Evolutionary conservation across 2,888 invertebrate species (phyloP).

Genomic region (Scrobipalpa costella): DNA sequence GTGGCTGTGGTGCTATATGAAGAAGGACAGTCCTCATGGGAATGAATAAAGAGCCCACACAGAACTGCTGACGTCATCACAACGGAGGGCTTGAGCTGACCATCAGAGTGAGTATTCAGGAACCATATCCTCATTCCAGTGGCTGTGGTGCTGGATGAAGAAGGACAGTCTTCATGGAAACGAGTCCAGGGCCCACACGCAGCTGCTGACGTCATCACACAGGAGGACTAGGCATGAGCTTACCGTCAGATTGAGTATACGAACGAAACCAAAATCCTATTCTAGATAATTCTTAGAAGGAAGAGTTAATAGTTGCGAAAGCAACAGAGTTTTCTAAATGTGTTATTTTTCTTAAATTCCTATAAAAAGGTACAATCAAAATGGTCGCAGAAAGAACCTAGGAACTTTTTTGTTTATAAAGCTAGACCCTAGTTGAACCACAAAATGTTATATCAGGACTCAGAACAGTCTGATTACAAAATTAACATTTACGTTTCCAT

Average conservation of each 20-base stretch:
- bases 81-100: conserved; percentile 69
- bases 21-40: conserved; percentile 58
- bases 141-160: conserved; percentile 82
- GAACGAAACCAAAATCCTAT: too few relatives aligned
- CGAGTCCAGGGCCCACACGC: conserved; percentile 76
- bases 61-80: conserved; percentile 77
- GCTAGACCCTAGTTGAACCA: too few relatives aligned
- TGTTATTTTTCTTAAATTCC: too few relatives aligned
- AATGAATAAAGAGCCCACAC: conserved; percentile 76
- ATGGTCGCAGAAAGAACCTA: too few relatives aligned
- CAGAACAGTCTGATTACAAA: too few relatives aligned
- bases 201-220: conserved; percentile 77
- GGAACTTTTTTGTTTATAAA: too few relatives aligned
- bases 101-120: conserved; percentile 56
- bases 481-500: too few relatives aligned
- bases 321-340: too few relatives aligned
- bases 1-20: conserved; percentile 83
- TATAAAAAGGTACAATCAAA: too few relatives aligned
- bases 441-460: too few relatives aligned
- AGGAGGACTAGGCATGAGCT: conserved; percentile 67
- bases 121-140: conserved; percentile 86
- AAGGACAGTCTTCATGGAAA: conserved; percentile 61
- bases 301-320: too few relatives aligned
- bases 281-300: too few relatives aligned
- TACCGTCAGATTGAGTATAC: conserved; percentile 60